These are phyloP conservation scores for Callionymus lyra DNA, from an alignment of 2,113 vertebrate species.

Conservation along the genomic window DNA sequence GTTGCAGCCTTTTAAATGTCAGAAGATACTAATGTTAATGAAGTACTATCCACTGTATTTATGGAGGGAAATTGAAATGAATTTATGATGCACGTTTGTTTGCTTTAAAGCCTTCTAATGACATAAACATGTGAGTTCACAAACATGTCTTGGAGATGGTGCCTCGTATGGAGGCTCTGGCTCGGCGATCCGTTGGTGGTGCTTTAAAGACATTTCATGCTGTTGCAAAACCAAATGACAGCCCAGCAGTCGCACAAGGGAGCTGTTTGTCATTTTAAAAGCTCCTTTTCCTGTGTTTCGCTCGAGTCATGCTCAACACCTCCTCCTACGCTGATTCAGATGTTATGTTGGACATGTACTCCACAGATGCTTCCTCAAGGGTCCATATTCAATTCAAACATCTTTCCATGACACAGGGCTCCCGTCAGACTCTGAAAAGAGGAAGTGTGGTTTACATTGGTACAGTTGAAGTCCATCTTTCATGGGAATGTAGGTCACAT, in stretches of 20 bases:
- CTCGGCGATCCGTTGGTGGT: constrained; percentile 18
- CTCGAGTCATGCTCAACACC: constrained; percentile 27
- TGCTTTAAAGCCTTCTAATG: constrained; percentile 26
- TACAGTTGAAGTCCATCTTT: too few relatives aligned
- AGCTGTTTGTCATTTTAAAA: constrained; percentile 22
- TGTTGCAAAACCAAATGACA: constrained; percentile 35
- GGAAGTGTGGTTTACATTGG: too few relatives aligned
- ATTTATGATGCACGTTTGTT: too few relatives aligned
- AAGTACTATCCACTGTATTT: too few relatives aligned
- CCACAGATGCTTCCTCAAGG: too few relatives aligned
- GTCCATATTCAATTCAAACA: too few relatives aligned
- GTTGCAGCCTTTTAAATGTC: too few relatives aligned
- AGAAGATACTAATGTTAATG: too few relatives aligned
- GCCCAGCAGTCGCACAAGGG: constrained; percentile 24
- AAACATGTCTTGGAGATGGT: constrained; percentile 25
- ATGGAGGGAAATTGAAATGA: too few relatives aligned
- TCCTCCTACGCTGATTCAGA: constrained; percentile 10
- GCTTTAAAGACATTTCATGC: constrained; percentile 54
- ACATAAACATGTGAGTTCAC: constrained; percentile 43
- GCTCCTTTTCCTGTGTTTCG: constrained; percentile 34
- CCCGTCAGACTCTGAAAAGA: too few relatives aligned
- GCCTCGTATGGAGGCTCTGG: constrained; percentile 14
- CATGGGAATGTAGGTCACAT: too few relatives aligned
- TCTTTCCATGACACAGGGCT: too few relatives aligned
- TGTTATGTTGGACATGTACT: background rate